phyloP scores from a whole-genome alignment of 2,797 vertebrate genomes.

The Acipenser ruthenus region DNA sequence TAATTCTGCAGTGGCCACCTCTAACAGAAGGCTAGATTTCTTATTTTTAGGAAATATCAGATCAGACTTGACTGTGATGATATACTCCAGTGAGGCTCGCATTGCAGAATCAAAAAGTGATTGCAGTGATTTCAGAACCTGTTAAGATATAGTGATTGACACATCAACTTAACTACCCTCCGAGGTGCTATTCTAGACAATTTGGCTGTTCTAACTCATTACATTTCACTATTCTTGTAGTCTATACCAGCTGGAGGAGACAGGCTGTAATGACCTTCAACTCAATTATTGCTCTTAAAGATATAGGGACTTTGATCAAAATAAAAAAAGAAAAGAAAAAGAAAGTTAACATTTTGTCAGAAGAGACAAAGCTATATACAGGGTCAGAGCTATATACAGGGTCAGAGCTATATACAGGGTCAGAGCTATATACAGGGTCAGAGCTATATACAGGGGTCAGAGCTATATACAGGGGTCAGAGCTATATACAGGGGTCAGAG shows the following conservation, averaged over 20 bases:
- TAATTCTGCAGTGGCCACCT: neutral
- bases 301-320: neutral
- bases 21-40: neutral
- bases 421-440: too few species aligned
- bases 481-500: too few species aligned
- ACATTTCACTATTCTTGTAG: conserved; percentile 37
- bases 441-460: too few species aligned
- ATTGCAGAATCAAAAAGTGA: neutral
- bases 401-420: too few species aligned
- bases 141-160: conserved; percentile 46
- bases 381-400: too few species aligned
- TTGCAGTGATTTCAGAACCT: conserved; percentile 21
- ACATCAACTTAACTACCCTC: conserved; percentile 34
- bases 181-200: conserved; percentile 37
- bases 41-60: neutral
- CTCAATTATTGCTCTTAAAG: conserved; percentile 3
- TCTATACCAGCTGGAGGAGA: conserved; percentile 32
- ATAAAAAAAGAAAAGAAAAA: too few species aligned
- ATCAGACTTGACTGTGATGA: neutral
- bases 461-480: too few species aligned
- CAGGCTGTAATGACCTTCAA: conserved; percentile 36
- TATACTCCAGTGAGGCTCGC: neutral
- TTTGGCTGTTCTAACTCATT: conserved; percentile 46
- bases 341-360: neutral
- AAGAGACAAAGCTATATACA: neutral